Conservation (phyloP, 2,888 invertebrate species). For the Protula sp. region DNA sequence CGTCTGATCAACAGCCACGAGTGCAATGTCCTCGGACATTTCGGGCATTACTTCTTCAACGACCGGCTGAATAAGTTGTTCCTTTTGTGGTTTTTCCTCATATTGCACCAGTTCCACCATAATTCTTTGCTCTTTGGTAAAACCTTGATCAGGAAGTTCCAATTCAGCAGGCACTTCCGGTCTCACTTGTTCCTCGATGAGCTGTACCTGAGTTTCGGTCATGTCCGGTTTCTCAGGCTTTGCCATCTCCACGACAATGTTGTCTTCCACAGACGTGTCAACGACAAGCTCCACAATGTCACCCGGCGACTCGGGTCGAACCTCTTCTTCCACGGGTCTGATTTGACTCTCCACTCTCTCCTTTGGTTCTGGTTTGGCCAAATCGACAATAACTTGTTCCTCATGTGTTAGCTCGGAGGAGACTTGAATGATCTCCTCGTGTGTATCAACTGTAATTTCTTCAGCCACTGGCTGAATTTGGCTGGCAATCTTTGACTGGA, state of each 20-base stretch:
- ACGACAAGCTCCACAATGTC: neutral
- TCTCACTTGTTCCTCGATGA: slow-evolving; percentile 2
- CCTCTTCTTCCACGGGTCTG: neutral
- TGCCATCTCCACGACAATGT: neutral
- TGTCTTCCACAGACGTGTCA: neutral
- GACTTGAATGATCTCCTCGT: neutral
- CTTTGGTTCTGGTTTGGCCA: neutral
- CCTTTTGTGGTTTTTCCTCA: neutral
- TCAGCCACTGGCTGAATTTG: neutral
- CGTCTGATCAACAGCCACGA: slow-evolving; percentile 2
- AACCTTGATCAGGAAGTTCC: slow-evolving; percentile 10
- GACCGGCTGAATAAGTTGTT: slow-evolving; percentile 3
- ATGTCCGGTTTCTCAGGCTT: slow-evolving; percentile 4
- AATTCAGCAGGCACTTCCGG: slow-evolving; percentile 11
- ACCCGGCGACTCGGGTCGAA: neutral
- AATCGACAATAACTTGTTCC: neutral
- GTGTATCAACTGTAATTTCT: neutral
- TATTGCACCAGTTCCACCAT: slow-evolving; percentile 4
- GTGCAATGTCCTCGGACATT: slow-evolving; percentile 2
- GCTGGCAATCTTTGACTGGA: neutral
- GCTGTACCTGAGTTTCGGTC: slow-evolving; percentile 6
- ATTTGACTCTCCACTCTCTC: neutral
- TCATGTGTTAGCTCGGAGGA: neutral
- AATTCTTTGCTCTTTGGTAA: slow-evolving; percentile 19
- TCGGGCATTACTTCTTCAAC: slow-evolving; percentile 1